Evolutionary conservation across 2,113 vertebrate genomes (phyloP).

Genomic region (Stercorarius parasiticus): DNA sequence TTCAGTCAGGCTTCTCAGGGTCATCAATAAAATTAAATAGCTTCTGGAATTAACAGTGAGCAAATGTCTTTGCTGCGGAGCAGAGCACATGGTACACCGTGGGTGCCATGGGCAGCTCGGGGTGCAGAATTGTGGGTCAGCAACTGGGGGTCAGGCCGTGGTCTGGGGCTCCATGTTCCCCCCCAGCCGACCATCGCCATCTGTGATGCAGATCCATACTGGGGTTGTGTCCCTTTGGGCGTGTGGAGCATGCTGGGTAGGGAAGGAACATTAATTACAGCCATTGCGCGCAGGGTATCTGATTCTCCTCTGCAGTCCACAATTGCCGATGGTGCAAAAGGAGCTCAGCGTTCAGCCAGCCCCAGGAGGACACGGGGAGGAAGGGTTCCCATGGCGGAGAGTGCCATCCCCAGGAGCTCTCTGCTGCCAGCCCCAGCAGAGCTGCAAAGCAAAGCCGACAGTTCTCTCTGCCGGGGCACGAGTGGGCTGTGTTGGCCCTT

Average conservation of each 20-base stretch:
- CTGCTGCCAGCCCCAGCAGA: neutral
- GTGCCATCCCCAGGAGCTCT: neutral
- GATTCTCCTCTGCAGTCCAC: neutral
- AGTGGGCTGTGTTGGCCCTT: neutral
- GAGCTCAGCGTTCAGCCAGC: neutral
- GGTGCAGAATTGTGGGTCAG: neutral
- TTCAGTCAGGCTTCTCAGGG: neutral
- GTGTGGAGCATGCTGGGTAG: accelerated
- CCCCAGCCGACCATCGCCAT: accelerated
- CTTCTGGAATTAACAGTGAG: neutral
- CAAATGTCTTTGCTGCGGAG: neutral
- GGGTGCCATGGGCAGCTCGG: accelerated
- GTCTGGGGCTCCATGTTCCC: neutral
- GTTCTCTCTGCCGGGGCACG: neutral
- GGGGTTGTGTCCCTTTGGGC: neutral
- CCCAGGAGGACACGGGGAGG: neutral
- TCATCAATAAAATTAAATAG: neutral
- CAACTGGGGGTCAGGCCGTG: neutral
- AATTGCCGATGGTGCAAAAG: accelerated
- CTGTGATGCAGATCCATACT: accelerated
- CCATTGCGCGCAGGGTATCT: accelerated
- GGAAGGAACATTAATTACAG: neutral
- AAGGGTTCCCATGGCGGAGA: neutral
- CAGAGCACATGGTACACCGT: accelerated
- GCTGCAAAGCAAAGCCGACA: neutral